Conservation (phyloP, 1,140 invertebrate species). For the Oncopodura yosiiana region DNA sequence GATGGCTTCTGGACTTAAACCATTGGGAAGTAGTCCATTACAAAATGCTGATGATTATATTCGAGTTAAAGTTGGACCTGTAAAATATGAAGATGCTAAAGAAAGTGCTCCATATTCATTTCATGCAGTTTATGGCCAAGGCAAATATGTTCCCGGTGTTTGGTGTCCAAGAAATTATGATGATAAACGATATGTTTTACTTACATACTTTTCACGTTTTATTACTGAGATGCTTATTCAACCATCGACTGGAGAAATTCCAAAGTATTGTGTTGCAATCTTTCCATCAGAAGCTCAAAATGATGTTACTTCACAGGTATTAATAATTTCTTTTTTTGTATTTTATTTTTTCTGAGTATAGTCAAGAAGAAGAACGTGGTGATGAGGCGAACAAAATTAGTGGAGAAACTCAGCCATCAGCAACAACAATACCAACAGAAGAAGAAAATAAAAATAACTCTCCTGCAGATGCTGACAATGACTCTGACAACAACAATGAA, state of each 20-base stretch:
- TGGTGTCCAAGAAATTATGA: constrained; percentile 32
- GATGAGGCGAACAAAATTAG: too few relatives aligned
- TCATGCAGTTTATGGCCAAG: constrained; percentile 29
- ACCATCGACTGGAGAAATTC: constrained; percentile 2
- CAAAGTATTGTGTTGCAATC: constrained; percentile 26
- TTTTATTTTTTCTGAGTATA: not conserved
- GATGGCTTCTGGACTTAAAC: constrained; percentile 11
- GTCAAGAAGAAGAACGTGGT: too few relatives aligned
- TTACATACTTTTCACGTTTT: constrained; percentile 32
- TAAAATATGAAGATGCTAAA: constrained; percentile 15
- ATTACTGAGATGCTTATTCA: constrained; percentile 32
- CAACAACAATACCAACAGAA: too few relatives aligned
- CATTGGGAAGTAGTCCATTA: constrained; percentile 1
- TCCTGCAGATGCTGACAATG: too few relatives aligned
- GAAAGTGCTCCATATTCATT: constrained; percentile 29
- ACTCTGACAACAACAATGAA: too few relatives aligned
- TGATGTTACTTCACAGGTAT: constrained; percentile 13
- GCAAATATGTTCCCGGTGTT: constrained; percentile 17
- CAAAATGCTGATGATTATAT: constrained; percentile 31
- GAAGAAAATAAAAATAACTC: too few relatives aligned
- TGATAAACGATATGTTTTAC: constrained; percentile 30
- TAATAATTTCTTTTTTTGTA: not conserved
- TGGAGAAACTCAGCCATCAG: too few relatives aligned
- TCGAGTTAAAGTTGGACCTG: constrained; percentile 26
- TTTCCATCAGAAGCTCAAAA: constrained; percentile 13